Evolutionary conservation across 2,797 vertebrate species (phyloP), one percentile per base, ranked within the genome.

Genomic region (Sitta carolinensis): DNA sequence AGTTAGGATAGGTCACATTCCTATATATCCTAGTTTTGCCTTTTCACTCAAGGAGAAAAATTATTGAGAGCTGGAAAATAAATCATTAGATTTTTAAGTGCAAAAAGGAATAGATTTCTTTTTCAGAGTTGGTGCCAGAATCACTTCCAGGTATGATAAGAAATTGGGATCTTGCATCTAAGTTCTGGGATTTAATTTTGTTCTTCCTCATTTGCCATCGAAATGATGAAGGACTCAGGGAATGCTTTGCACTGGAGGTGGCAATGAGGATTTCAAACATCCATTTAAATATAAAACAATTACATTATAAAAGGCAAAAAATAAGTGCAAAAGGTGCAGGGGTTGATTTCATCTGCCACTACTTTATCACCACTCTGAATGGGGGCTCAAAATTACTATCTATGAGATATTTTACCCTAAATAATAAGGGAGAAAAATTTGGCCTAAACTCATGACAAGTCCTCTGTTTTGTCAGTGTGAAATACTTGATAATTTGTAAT

Each of bases 401-500:
- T 80, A 75, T 62, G 34, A 54, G 45, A 94, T 84, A 89, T 51
- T 89, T 95, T 82, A 86, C 40, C 64, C 30, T 93, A 88, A 91
- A 83, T 67, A 87, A 16, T 50, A 84, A 77, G 32, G 76, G 80
- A 80, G 40, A 73, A 93, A 94, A 89, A 79, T 62, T 83, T 94
- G 45, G 82, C 83, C 45, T 62, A 95, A 94, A 88, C 45, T 96
- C 73, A 20, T 75, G 92, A 66, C 47, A 91, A 88, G 66, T 79
- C 72, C 34, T 91, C 87, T 92, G 42, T 95, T 96, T 94, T 93
- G 85, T 96, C 94, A 87, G 86, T 87, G 94, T 94, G 89, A 96
- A 97, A 95, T 93, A 86, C 80, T 92, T 96, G 95, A 96, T 94
- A 97, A 97, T 97, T 96, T 94, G 80, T 96, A 97, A 95, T 82